phyloP scores from a whole-genome alignment of 1,140 invertebrate species.

The Ditylenchus dipsaci region DNA sequence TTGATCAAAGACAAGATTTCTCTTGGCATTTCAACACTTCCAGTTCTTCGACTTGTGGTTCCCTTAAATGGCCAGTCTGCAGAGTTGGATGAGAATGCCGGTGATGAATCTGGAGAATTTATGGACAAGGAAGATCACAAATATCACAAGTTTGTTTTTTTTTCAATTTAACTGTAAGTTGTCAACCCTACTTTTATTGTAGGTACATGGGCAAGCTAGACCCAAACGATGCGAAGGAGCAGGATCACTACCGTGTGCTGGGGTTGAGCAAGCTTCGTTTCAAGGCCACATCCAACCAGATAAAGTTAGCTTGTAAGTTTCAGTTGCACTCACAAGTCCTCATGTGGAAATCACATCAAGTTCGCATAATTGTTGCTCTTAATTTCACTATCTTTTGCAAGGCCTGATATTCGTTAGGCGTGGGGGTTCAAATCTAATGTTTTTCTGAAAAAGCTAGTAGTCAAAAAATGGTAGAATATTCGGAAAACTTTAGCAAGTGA shows the following conservation, averaged over 20 bases:
- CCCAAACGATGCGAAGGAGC: constrained; percentile 45
- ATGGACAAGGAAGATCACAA: constrained; percentile 36
- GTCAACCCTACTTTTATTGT: background rate
- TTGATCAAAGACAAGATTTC: constrained; percentile 30
- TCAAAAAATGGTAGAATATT: no score
- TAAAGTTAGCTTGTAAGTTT: constrained; percentile 44
- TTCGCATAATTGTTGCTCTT: no score
- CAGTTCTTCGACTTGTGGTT: constrained; percentile 27
- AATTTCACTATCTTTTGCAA: no score
- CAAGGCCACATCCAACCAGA: constrained; percentile 36
- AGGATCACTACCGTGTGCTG: constrained; percentile 46
- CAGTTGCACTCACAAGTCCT: no score
- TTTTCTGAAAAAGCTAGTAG: no score
- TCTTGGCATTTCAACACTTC: constrained; percentile 25
- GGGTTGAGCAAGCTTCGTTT: constrained; percentile 43
- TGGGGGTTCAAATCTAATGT: no score
- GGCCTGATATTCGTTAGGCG: no score
- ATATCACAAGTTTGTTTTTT: constrained; percentile 29
- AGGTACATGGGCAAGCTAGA: constrained; percentile 31
- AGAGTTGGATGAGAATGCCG: background rate
- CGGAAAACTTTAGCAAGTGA: no score
- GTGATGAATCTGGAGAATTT: constrained; percentile 24
- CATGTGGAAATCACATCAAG: no score
- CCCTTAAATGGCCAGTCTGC: background rate
- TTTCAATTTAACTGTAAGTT: background rate